phyloP scores from a whole-genome alignment of 2,797 vertebrate genomes.

The Adrianichthys oophorus region DNA sequence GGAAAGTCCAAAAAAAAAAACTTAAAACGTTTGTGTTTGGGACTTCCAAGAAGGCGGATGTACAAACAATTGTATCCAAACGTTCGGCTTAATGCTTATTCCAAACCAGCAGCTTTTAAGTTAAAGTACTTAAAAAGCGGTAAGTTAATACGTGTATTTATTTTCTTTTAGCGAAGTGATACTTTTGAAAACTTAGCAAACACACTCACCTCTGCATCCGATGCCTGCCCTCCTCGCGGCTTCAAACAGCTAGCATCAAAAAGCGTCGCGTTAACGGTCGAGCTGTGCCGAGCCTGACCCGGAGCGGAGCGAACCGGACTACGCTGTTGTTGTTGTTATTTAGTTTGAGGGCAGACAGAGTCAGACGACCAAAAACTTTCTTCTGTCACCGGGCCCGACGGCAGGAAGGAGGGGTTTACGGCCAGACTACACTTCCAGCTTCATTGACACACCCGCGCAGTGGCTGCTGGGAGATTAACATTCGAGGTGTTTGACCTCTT shows the following conservation, averaged over 20 bases:
- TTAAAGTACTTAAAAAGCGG: no score
- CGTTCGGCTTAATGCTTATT: no score
- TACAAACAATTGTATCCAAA: no score
- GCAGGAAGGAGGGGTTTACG: constrained; percentile 36
- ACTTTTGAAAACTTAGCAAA: background rate
- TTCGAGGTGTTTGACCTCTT: background rate
- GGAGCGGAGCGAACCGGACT: background rate
- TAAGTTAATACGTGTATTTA: background rate
- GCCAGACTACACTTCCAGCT: constrained; percentile 23
- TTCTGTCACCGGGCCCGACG: constrained; percentile 24
- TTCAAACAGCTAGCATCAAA: no score
- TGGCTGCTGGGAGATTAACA: no score
- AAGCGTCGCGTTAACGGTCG: no score
- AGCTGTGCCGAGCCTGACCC: background rate
- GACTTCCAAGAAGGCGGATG: no score
- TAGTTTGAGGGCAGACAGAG: background rate
- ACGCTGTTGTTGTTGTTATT: background rate
- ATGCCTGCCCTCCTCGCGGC: no score
- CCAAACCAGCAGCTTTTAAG: no score
- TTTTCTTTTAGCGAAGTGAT: no score
- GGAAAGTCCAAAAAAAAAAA: no score
- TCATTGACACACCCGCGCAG: constrained; percentile 54
- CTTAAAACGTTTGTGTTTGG: no score
- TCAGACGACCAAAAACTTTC: constrained; percentile 24
- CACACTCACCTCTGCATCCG: constrained; percentile 49